Conservation (phyloP, 2,113 vertebrate species). For the Chaenocephalus aceratus region DNA sequence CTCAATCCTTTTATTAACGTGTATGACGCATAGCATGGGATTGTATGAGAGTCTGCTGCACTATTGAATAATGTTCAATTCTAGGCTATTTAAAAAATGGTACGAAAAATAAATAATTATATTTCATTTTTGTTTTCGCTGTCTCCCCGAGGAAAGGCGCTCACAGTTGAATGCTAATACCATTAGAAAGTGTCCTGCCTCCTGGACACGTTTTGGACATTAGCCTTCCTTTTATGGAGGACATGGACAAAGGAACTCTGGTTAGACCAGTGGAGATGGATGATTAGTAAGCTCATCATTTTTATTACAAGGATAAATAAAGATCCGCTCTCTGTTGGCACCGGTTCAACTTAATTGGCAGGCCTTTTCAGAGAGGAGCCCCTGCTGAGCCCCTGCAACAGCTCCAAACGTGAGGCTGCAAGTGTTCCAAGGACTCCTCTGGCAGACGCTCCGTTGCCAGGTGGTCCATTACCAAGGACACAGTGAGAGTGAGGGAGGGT, state of each 20-base stretch:
- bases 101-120: constrained; percentile 17
- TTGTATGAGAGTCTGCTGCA: background rate
- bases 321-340: constrained; percentile 76
- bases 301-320: constrained; percentile 80
- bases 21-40: background rate
- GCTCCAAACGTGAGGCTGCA: constrained; percentile 68
- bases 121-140: constrained; percentile 2
- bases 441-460: constrained; percentile 68
- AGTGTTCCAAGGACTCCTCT: constrained; percentile 69
- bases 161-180: constrained; percentile 29
- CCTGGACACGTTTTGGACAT: constrained; percentile 39
- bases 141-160: constrained; percentile 23
- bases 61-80: constrained; percentile 2
- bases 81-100: background rate
- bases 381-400: constrained; percentile 75
- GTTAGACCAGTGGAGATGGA: constrained; percentile 58
- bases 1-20: background rate
- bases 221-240: constrained; percentile 55
- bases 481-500: constrained; percentile 48
- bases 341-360: constrained; percentile 79
- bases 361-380: constrained; percentile 68
- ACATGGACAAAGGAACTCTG: constrained; percentile 68
- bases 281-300: constrained; percentile 74
- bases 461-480: constrained; percentile 78
- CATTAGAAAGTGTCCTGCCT: constrained; percentile 34